Evolutionary conservation across 2,113 vertebrate species (phyloP).

Genomic region (Suncus etruscus): DNA sequence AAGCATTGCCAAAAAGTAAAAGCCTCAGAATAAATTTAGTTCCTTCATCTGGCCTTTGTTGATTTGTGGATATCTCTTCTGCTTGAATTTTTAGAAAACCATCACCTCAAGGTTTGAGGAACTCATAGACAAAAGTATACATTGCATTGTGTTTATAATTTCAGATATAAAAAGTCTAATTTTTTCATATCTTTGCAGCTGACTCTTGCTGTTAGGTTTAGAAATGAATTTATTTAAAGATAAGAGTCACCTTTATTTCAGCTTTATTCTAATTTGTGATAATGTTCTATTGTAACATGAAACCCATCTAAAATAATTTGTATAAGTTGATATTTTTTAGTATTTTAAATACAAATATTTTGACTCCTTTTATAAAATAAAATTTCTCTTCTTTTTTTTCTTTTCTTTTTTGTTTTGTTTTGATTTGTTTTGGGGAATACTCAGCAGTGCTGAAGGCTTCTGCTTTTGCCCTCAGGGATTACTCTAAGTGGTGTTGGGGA

Average conservation of each 20-base stretch:
- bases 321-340: neutral
- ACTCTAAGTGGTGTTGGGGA: no score
- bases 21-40: slow-evolving; percentile 78
- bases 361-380: neutral
- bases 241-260: neutral
- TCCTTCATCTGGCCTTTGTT: slow-evolving; percentile 74
- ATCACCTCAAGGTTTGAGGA: neutral
- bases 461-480: no score
- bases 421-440: no score
- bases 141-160: neutral
- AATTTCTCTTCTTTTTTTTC: neutral
- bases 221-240: neutral
- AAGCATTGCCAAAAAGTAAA: slow-evolving; percentile 74
- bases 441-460: no score
- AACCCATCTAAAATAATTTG: neutral
- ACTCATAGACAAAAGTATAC: neutral
- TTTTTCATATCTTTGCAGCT: neutral
- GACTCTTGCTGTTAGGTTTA: neutral
- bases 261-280: neutral
- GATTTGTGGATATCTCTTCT: neutral
- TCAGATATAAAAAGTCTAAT: neutral
- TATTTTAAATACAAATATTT: neutral
- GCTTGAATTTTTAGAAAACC: neutral
- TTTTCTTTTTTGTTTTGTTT: no score
- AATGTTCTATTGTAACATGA: neutral